Evolutionary conservation across 1,140 invertebrate genomes (phyloP), one percentile per base, ranked within the genome.

Genomic region (Megalonaias nervosa): DNA sequence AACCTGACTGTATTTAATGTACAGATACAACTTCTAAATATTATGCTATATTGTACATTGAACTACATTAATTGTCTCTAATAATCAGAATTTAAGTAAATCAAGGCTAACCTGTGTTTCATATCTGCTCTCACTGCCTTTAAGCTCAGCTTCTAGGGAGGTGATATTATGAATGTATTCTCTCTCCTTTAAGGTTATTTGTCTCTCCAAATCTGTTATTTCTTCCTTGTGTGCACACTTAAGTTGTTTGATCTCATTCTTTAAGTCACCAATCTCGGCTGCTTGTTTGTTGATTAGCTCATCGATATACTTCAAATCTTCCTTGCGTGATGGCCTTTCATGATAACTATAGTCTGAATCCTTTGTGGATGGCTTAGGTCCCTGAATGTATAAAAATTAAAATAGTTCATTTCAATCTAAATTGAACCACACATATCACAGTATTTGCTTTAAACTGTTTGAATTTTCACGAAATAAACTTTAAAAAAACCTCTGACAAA

Each of bases 211-310:
- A 9, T 82, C 80, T 15, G 75, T 68, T 19, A 82, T 69, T 73
- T 86, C 82, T 23, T 85, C 81, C 19, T 80, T 82, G 60, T 86
- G 82, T 48, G 67, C 62, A 67, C 79, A 78, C 57, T 79, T 82
- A 13, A 81, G n/a, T 26, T 68, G 59, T 55, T 76, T 61, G 13
- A 88, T 62, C 62, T 86, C 82, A 68, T 80, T 79, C 56, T 83
- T 85, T 66, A 88, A 61, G 2, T 88, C 84, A 12, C 73, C 65
- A 59, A 88, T 84, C 67, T 88, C 86, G 57, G 72, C 70, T n/a
- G 85, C 83, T 67, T 88, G 87, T 38, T 85, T 83, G n/a, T 72
- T 84, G 21, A 88, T 85, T 11, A 88, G 75, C 68, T 87, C 85
- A 82, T 88, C 86, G 69, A 85, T 82, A 74, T 86, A 86, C 65